Conservation (phyloP, 1,140 invertebrate species). For the Harpegnathos saltator region DNA sequence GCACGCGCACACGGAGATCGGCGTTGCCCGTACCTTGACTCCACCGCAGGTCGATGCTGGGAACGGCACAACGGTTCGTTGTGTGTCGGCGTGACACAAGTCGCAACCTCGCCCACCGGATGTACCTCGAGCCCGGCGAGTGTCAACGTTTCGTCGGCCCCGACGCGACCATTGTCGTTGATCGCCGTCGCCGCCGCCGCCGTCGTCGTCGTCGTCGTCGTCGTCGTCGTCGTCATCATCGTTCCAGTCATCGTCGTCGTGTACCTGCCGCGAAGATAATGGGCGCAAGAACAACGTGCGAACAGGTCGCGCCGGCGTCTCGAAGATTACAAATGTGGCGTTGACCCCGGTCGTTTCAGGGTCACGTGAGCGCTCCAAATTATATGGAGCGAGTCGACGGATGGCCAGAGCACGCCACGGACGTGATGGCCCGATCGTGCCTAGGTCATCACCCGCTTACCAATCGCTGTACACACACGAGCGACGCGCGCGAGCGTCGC, state of each 20-base stretch:
- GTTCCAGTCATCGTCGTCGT: slow-evolving; percentile 69
- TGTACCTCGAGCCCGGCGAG: background rate
- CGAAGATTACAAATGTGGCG: slow-evolving; percentile 84
- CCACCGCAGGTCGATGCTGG: no score
- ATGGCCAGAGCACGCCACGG: slow-evolving; percentile 79
- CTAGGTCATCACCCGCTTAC: slow-evolving; percentile 79
- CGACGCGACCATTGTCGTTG: background rate
- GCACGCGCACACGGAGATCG: no score
- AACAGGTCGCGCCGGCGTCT: slow-evolving; percentile 83
- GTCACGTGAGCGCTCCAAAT: slow-evolving; percentile 85
- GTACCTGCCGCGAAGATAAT: slow-evolving; percentile 74
- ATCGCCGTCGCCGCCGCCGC: slow-evolving; percentile 9
- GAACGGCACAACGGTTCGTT: background rate
- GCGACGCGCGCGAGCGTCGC: slow-evolving; percentile 11
- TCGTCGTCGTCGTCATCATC: slow-evolving; percentile 12
- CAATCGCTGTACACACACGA: slow-evolving; percentile 73
- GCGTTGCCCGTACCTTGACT: no score
- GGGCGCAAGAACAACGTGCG: slow-evolving; percentile 80
- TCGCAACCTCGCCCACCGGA: slow-evolving; percentile 3
- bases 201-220: background rate
- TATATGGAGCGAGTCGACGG: slow-evolving; percentile 83
- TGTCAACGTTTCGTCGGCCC: slow-evolving; percentile 12
- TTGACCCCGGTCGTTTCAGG: slow-evolving; percentile 82
- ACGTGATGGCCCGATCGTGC: slow-evolving; percentile 81
- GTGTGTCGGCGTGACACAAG: background rate